Evolutionary conservation across 1,140 invertebrate genomes (phyloP).

Genomic region (Xylocopa sonorina): DNA sequence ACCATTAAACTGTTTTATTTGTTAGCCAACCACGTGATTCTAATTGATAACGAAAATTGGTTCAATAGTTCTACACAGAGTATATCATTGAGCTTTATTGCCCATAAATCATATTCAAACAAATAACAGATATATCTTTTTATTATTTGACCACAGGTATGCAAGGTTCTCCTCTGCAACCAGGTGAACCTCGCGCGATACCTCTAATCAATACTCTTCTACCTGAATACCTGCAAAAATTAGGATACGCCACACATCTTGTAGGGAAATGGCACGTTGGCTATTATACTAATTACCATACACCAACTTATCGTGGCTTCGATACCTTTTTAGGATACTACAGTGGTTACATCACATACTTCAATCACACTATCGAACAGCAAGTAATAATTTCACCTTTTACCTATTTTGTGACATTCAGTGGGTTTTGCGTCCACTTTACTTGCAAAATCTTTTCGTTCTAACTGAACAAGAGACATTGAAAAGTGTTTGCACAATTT

Average conservation of each 20-base stretch:
- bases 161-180: conserved; percentile 84
- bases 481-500: too few relatives aligned
- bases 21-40: too few relatives aligned
- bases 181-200: conserved; percentile 83
- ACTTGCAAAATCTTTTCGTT: neutral
- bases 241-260: conserved; percentile 74
- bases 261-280: conserved; percentile 82
- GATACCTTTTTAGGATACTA: conserved; percentile 86
- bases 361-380: conserved; percentile 78
- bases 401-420: too few relatives aligned
- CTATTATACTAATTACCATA: conserved; percentile 77
- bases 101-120: too few relatives aligned
- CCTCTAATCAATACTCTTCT: conserved; percentile 83
- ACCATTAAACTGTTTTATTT: too few relatives aligned
- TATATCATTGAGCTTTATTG: too few relatives aligned
- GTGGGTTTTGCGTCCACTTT: neutral
- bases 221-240: conserved; percentile 81
- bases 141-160: conserved; percentile 80
- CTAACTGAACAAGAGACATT: too few relatives aligned
- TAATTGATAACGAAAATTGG: too few relatives aligned
- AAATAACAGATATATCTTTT: neutral
- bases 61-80: too few relatives aligned
- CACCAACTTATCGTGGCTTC: conserved; percentile 85
- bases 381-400: too few relatives aligned
- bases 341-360: conserved; percentile 84